Evolutionary conservation across 2,888 invertebrate genomes (phyloP).

Genomic region (Pyralis farinalis): DNA sequence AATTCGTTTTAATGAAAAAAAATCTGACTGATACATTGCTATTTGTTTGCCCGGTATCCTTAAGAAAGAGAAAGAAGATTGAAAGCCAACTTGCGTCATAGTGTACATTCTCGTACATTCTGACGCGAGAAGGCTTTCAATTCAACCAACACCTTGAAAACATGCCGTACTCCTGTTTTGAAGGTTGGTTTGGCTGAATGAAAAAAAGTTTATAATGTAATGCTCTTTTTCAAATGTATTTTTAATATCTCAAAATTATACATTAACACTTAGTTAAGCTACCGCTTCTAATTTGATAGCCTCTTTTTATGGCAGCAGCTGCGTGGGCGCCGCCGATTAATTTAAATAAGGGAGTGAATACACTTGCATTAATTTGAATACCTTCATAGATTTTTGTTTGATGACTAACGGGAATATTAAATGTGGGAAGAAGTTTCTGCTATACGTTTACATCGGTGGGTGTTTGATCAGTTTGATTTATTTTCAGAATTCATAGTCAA

Average conservation of each 20-base stretch:
- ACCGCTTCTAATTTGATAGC: conserved; percentile 1
- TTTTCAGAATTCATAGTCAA: no score
- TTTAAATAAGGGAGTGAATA: neutral
- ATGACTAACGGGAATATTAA: conserved; percentile 5
- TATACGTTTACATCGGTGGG: neutral
- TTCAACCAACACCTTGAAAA: no score
- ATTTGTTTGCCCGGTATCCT: no score
- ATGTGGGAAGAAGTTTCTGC: neutral
- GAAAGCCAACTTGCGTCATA: no score
- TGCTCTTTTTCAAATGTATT: neutral
- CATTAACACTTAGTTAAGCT: conserved; percentile 1
- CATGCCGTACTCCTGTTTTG: no score
- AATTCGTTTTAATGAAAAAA: no score
- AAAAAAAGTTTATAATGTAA: no score
- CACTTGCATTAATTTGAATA: conserved; percentile 3
- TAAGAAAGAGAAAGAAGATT: no score
- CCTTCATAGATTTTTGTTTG: neutral
- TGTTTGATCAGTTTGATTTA: neutral
- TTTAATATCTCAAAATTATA: neutral
- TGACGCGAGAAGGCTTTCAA: no score
- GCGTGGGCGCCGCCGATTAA: conserved; percentile 4
- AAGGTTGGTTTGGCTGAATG: no score
- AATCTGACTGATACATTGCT: no score
- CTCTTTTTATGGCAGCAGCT: neutral
- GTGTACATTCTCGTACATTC: no score